These are phyloP conservation scores for Morbakka virulenta DNA, from an alignment of 30 jellyfish, hydroid and myxozoan genomes.

Conservation along the genomic window DNA sequence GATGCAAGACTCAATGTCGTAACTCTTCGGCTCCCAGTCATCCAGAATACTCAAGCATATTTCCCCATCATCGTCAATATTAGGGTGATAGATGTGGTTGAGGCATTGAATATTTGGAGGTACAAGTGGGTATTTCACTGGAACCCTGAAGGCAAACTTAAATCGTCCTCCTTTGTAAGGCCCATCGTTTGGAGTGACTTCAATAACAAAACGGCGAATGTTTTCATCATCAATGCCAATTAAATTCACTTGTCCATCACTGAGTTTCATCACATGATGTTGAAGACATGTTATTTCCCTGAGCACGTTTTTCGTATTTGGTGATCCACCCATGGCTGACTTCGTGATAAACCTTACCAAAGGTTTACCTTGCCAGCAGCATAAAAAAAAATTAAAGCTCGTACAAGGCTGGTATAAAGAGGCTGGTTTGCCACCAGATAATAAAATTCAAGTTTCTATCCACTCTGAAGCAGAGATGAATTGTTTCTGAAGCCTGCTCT, in stretches of 20 bases:
- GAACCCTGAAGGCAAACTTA: conserved; percentile 50
- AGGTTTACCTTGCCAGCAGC: too few species aligned
- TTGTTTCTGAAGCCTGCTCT: too few species aligned
- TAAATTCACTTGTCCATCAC: not conserved
- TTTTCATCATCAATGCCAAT: not conserved
- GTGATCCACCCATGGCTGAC: not conserved
- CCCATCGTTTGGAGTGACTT: conserved; percentile 69
- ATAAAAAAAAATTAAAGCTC: too few species aligned
- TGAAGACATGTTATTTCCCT: not conserved
- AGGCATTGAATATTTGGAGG: conserved; percentile 68
- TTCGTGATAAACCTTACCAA: too few species aligned
- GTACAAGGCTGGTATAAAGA: too few species aligned
- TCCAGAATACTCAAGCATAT: conserved; percentile 84
- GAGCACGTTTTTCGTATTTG: not conserved
- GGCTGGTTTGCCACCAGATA: too few species aligned
- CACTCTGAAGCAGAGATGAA: too few species aligned
- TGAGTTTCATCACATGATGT: not conserved
- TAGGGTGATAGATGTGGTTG: conserved; percentile 83
- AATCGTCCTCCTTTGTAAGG: conserved; percentile 74
- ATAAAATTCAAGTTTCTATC: too few species aligned
- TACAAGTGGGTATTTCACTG: conserved; percentile 60
- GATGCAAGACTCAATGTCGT: conserved; percentile 64
- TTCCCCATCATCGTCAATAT: conserved; percentile 90
- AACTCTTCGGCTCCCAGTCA: conserved; percentile 70
- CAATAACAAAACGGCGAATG: conserved; percentile 21